Conservation (phyloP, 2,113 vertebrate genomes). For the Leucosticte australis region DNA sequence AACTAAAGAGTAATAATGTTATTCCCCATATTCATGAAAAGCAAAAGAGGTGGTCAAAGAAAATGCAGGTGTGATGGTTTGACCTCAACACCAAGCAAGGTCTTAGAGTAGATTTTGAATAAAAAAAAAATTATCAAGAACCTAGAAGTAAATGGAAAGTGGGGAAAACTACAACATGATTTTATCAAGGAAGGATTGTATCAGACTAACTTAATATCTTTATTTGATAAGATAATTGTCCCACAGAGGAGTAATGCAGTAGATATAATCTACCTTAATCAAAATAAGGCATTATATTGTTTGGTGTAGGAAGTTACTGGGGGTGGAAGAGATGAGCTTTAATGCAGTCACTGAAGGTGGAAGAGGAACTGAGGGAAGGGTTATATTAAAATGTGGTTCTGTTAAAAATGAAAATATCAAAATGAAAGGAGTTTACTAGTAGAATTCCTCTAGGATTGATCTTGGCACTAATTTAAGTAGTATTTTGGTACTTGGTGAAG, state of each 20-base stretch:
- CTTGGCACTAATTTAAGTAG: not conserved
- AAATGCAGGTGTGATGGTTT: not conserved
- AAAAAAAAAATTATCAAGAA: not conserved
- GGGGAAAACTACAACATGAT: not conserved
- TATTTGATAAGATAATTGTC: constrained; percentile 54
- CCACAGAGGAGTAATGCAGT: constrained; percentile 25
- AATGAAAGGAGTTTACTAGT: not conserved
- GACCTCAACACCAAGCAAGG: constrained; percentile 11
- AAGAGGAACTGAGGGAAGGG: not conserved
- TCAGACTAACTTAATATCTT: constrained; percentile 47
- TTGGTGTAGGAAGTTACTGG: not conserved
- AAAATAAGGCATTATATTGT: not conserved
- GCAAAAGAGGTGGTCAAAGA: not conserved
- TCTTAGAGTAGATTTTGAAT: not conserved
- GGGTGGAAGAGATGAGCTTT: not conserved
- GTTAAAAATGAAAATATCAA: not conserved
- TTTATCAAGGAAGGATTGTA: constrained; percentile 46
- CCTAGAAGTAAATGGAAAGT: constrained; percentile 8
- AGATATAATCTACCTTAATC: constrained; percentile 32
- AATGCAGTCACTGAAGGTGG: not conserved
- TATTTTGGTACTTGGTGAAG: not conserved
- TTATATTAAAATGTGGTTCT: not conserved
- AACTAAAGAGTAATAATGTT: not conserved
- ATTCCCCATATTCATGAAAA: not conserved
- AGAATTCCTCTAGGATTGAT: not conserved